Conservation (phyloP, 2,888 invertebrate species). For the Agrotis ipsilon region DNA sequence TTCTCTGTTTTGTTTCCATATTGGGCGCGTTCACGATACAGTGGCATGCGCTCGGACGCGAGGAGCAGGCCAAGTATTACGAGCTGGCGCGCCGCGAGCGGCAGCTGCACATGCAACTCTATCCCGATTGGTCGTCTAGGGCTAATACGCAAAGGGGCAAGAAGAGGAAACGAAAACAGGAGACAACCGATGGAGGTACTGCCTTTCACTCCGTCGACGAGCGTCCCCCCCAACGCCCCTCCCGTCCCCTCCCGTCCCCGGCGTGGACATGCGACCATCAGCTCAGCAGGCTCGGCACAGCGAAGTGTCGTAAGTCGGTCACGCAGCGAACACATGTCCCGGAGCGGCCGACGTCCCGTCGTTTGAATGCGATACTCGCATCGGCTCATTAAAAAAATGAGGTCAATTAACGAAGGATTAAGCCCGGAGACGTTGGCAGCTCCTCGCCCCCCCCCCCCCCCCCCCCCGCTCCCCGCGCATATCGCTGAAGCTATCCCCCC, state of each 20-base stretch:
- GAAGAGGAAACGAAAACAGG: conserved; percentile 99
- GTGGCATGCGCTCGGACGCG: conserved; percentile 99
- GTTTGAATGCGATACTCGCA: conserved; percentile 71
- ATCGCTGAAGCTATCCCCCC: conserved; percentile 54
- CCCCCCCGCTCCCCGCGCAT: conserved; percentile 59
- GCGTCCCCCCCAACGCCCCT: conserved; percentile 59
- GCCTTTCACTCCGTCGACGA: conserved; percentile 89
- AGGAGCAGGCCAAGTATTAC: conserved; percentile 99
- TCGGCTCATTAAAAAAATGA: conserved; percentile 84
- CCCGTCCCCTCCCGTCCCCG: conserved; percentile 52
- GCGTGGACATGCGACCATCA: conserved; percentile 46
- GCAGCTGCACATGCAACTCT: conserved; percentile 99
- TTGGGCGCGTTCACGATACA: conserved; percentile 90
- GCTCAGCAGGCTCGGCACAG: conserved; percentile 49
- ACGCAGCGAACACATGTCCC: conserved; percentile 70
- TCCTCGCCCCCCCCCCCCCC: conserved; percentile 69
- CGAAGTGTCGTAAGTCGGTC: conserved; percentile 67
- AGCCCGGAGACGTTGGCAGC: conserved; percentile 83
- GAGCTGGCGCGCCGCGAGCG: conserved; percentile 99
- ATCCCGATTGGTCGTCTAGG: conserved; percentile 99
- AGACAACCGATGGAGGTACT: conserved; percentile 99
- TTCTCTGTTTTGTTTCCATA: conserved; percentile 91
- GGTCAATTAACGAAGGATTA: conserved; percentile 89
- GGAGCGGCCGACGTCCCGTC: conserved; percentile 81
- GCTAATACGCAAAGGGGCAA: conserved; percentile 99